Evolutionary conservation across 2,113 vertebrate genomes (phyloP).

Genomic region (Sula dactylatra): DNA sequence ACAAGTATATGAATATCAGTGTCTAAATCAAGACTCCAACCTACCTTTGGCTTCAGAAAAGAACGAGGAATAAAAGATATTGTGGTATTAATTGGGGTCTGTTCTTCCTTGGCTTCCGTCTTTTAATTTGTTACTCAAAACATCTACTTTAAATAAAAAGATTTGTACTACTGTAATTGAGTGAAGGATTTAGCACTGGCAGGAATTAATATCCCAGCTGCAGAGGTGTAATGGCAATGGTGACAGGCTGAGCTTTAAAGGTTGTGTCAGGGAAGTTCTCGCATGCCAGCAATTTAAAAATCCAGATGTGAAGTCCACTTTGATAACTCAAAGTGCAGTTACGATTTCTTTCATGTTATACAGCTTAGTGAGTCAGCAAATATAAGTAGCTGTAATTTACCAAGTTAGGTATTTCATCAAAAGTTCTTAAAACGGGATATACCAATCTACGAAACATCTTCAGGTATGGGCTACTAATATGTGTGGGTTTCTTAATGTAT

Average conservation of each 20-base stretch:
- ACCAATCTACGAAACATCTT: not conserved
- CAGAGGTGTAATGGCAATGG: not conserved
- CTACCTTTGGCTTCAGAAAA: not conserved
- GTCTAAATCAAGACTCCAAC: not conserved
- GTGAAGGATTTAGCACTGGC: not conserved
- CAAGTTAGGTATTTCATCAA: not conserved
- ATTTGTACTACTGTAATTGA: not conserved
- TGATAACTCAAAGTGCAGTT: not conserved
- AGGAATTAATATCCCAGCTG: not conserved
- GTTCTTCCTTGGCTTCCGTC: not conserved
- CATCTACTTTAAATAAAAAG: not conserved
- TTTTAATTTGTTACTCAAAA: not conserved
- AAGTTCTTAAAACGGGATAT: not conserved
- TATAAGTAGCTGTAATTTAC: not conserved
- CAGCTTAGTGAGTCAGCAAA: not conserved
- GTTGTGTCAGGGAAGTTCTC: not conserved
- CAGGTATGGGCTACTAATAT: not conserved
- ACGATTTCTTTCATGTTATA: not conserved
- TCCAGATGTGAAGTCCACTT: not conserved
- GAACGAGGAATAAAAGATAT: not conserved
- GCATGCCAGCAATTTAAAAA: not conserved
- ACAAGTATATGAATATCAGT: not conserved
- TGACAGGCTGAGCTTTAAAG: not conserved
- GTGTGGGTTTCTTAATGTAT: not conserved
- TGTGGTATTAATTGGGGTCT: rapidly evolving